phyloP scores from a whole-genome alignment of 2,888 invertebrate genomes.

The Coleophora deauratella region DNA sequence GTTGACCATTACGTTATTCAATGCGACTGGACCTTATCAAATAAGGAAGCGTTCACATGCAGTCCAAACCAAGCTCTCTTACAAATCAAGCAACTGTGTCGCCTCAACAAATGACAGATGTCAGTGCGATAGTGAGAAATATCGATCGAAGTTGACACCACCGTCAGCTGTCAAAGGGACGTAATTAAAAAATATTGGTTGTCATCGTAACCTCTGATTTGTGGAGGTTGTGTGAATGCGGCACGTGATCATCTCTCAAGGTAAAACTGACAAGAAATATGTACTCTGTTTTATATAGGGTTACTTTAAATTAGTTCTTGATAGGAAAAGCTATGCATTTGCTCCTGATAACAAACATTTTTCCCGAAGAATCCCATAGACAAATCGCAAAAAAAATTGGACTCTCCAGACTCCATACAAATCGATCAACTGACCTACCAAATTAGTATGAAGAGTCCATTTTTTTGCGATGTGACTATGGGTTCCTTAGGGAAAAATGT shows the following conservation, averaged over 20 bases:
- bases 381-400: too few species aligned
- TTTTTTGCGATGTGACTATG: too few species aligned
- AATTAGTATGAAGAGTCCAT: too few species aligned
- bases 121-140: constrained; percentile 14
- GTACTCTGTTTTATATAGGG: too few species aligned
- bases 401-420: too few species aligned
- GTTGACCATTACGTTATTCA: too few species aligned
- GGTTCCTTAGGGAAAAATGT: too few species aligned
- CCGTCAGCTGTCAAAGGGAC: constrained; percentile 24
- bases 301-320: too few species aligned
- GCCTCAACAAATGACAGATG: constrained; percentile 2
- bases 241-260: constrained; percentile 10
- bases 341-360: too few species aligned
- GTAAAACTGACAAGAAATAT: background rate
- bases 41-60: constrained; percentile 6
- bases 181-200: constrained; percentile 25
- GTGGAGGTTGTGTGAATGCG: constrained; percentile 22
- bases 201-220: constrained; percentile 22
- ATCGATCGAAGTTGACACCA: constrained; percentile 29
- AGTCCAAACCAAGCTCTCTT: constrained; percentile 2
- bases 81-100: constrained; percentile 1
- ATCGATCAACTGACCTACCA: too few species aligned
- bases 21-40: background rate
- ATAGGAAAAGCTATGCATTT: too few species aligned
- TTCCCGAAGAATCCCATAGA: too few species aligned